phyloP scores from a whole-genome alignment of 2,888 invertebrate species.

The Pegoplata infirma region DNA sequence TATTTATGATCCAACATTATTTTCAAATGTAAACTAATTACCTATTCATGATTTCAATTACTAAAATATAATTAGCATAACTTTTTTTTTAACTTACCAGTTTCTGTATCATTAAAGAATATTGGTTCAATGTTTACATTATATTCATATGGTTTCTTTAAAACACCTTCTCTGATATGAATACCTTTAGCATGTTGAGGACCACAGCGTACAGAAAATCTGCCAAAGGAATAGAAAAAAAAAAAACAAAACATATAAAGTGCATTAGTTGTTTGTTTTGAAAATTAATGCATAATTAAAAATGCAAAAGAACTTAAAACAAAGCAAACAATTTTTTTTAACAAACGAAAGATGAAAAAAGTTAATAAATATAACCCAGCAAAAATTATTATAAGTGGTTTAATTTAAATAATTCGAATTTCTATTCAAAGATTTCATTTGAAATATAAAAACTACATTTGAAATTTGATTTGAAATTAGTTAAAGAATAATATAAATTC shows the following conservation, averaged over 20 bases:
- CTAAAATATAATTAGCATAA: too few relatives aligned
- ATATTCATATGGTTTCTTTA: constrained; percentile 84
- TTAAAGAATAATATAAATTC: too few relatives aligned
- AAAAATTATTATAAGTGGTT: too few relatives aligned
- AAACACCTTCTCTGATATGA: constrained; percentile 86
- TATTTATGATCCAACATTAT: too few relatives aligned
- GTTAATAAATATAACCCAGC: background rate
- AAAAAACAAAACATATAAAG: constrained; percentile 4
- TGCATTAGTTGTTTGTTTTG: constrained; percentile 7
- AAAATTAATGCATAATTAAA: background rate
- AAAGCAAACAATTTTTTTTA: constrained; percentile 2
- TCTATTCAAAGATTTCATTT: too few relatives aligned
- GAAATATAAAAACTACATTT: too few relatives aligned
- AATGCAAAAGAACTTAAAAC: constrained; percentile 40
- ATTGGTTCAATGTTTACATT: constrained; percentile 90
- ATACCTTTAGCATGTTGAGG: constrained; percentile 87
- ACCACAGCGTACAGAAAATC: constrained; percentile 84
- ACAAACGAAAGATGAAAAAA: background rate
- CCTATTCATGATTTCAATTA: too few relatives aligned
- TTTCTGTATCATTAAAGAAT: constrained; percentile 84
- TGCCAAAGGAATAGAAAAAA: too few relatives aligned
- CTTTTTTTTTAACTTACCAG: constrained; percentile 79
- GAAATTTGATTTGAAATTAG: too few relatives aligned
- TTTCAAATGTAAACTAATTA: too few relatives aligned
- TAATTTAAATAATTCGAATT: too few relatives aligned